Percentiles rank a stretch among this genome's conserved stretches.
phyloP scores from a whole-genome alignment of 2,113 vertebrate genomes.

The Ginglymostoma cirratum region DNA sequence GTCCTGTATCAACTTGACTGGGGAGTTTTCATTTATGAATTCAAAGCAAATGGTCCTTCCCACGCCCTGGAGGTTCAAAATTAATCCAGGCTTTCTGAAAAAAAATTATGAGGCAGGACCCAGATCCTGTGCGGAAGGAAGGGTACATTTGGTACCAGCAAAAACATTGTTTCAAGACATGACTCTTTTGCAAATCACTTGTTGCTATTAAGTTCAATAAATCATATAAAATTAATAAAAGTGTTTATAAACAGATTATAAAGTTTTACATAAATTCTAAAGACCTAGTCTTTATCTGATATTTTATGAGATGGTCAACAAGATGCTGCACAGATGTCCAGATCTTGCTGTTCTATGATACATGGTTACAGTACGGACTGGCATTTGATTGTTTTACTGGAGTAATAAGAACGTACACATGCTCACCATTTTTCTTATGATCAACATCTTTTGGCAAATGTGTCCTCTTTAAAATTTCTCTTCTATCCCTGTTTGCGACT shows the following conservation, averaged over 20 bases:
- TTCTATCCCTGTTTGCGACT: neutral
- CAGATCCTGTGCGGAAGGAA: neutral
- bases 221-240: neutral
- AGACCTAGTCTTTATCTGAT: too few relatives aligned
- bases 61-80: neutral
- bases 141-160: neutral
- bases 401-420: neutral
- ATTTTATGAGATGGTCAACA: neutral
- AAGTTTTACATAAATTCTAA: neutral
- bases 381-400: neutral
- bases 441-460: neutral
- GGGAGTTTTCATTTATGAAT: neutral
- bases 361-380: neutral
- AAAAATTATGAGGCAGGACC: neutral
- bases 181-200: neutral
- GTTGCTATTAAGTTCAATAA: neutral
- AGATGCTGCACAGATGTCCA: neutral
- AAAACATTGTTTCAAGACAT: neutral
- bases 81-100: neutral
- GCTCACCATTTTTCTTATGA: neutral
- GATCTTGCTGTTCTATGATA: neutral
- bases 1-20: neutral
- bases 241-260: neutral
- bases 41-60: neutral
- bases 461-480: neutral